Percentiles rank a stretch among this genome's conserved stretches.
Evolutionary conservation across 2,888 invertebrate species (phyloP).

Genomic region (Andrena marginata): DNA sequence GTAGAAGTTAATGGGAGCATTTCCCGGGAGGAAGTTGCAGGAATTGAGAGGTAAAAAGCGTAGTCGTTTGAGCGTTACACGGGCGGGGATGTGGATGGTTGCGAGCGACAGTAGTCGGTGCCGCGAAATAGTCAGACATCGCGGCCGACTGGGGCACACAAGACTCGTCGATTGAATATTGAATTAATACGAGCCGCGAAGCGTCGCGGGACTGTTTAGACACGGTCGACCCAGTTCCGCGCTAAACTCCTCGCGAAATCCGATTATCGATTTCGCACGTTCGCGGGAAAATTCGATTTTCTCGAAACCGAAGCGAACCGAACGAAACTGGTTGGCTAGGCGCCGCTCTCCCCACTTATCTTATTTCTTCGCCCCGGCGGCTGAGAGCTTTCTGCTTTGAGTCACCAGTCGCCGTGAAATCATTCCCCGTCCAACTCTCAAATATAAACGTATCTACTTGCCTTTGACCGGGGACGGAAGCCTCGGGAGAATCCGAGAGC

Average conservation of each 20-base stretch:
- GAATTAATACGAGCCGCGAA: constrained; percentile 51
- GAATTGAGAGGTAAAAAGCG: background rate
- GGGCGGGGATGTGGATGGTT: background rate
- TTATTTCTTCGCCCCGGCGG: constrained; percentile 25
- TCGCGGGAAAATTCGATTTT: constrained; percentile 57
- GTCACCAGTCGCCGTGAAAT: constrained; percentile 33
- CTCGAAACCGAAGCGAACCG: constrained; percentile 44
- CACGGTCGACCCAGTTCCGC: constrained; percentile 46
- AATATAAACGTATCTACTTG: constrained; percentile 42
- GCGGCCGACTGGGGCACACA: constrained; percentile 1
- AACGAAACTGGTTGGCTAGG: constrained; percentile 10
- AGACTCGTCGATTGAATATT: constrained; percentile 44
- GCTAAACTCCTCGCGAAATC: constrained; percentile 57
- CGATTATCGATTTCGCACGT: constrained; percentile 60
- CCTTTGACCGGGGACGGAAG: constrained; percentile 35
- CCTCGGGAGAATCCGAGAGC: constrained; percentile 33
- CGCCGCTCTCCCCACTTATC: constrained; percentile 26
- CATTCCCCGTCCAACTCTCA: constrained; percentile 43
- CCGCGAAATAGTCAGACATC: constrained; percentile 34
- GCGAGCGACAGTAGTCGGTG: background rate
- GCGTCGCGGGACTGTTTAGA: constrained; percentile 52
- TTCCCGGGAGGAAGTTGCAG: background rate
- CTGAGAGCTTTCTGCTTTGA: constrained; percentile 35
- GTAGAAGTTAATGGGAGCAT: background rate
- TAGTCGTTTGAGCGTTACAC: no score